Base-by-base conservation (phyloP, 2,888 invertebrate genomes). In the Hydraecia micacea region DNA sequence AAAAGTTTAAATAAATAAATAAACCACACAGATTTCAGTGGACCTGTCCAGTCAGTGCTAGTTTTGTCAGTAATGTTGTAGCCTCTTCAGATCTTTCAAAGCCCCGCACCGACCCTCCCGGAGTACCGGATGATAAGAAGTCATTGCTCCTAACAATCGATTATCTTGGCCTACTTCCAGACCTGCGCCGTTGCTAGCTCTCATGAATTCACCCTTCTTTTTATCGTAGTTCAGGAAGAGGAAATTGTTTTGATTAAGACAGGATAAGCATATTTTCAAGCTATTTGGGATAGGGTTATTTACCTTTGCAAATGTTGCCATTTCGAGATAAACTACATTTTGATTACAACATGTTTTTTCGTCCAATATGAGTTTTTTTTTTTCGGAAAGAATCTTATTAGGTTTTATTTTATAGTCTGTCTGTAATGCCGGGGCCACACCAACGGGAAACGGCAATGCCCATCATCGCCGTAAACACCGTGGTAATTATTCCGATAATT, bases 141-240 rank as follows among this genome's bases (percentile, higher is more conserved):
- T 85, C 85, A 68, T 85, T 83, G 83, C 83, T 86, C 86, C 36
- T 46, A 60, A 60, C 73, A 78, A 86, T 84, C 83, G 79, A 86
- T 84, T 79, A 74, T 75, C 67, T 79, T 75, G 86, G 79, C 79
- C 84, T 75, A 75, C 66, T 73, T 83, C 73, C 63, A 55, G 71
- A 5, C 70, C 32, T 62, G 60, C 71, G 60, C 77, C n/a, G 62
- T 66, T 62, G 36, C 46, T 65, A n/a, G 63, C 60, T 36, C 52
- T 69, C 46, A 80, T 42, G 25, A 65, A 67, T 72, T 79, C 58
- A 60, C 52, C 69, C 70, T 75, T 36, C 46, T 67, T 49, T 58
- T 68, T 36, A 72, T 21, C 9, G 28, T n/a, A 49, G 49, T 62
- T 32, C n/a, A 18, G 32, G 42, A 78, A 36, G 7, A 32, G 15